A percentile compares a stretch with the other conserved stretches of the same genome.
These are phyloP conservation scores for Heteronetta atricapilla DNA, from an alignment of 2,113 vertebrate genomes.

Conservation along the genomic window DNA sequence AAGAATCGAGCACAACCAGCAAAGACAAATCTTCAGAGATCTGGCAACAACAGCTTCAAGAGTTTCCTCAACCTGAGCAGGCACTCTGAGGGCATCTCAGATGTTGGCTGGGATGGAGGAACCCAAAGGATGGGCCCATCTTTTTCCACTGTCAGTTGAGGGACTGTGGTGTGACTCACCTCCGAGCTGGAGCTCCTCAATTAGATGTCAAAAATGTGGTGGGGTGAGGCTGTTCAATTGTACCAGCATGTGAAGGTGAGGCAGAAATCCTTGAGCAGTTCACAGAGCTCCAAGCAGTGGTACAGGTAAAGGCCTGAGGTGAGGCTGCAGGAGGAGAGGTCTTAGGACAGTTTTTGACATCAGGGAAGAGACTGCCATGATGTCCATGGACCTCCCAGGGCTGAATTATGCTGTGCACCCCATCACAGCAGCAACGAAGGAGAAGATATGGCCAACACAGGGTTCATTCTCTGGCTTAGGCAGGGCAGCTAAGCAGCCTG, in stretches of 20 bases:
- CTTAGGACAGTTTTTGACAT: not conserved
- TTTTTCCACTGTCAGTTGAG: not conserved
- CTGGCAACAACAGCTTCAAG: not conserved
- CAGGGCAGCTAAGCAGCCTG: not conserved
- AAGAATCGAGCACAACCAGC: not conserved
- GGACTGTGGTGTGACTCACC: not conserved
- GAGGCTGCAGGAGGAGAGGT: not conserved
- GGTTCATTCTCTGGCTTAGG: not conserved
- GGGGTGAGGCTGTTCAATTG: too few species aligned
- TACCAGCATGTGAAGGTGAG: fast-evolving
- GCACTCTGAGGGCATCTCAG: not conserved
- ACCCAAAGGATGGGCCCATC: not conserved
- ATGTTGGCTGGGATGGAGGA: not conserved
- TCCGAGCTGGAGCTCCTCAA: not conserved
- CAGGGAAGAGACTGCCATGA: not conserved
- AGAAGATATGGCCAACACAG: fast-evolving
- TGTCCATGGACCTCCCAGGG: too few species aligned
- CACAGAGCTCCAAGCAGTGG: not conserved
- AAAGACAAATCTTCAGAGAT: not conserved
- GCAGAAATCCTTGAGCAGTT: not conserved
- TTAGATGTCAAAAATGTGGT: not conserved
- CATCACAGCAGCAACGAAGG: not conserved
- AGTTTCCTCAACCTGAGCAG: not conserved
- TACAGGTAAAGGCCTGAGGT: fast-evolving
- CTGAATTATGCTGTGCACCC: not conserved